phyloP scores from a whole-genome alignment of 2,113 vertebrate species.

The Elaphurus davidianus region DNA sequence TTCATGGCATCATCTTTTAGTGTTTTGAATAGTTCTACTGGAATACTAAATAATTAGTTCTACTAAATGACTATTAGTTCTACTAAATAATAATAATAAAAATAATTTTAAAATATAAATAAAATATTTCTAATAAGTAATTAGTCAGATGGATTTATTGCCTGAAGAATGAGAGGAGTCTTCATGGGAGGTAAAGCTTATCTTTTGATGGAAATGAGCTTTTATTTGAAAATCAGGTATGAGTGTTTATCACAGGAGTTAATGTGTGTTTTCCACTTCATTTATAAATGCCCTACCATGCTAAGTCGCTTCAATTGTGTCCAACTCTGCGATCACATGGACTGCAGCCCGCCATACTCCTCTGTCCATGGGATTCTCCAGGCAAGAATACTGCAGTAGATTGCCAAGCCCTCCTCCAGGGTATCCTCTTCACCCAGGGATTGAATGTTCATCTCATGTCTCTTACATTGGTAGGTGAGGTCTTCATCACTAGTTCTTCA shows the following conservation, averaged over 20 bases:
- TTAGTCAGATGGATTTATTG: not conserved
- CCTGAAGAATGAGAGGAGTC: not conserved
- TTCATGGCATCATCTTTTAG: not conserved
- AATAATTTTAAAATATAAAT: not conserved
- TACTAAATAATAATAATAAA: not conserved
- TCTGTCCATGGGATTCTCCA: not conserved
- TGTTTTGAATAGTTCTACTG: not conserved
- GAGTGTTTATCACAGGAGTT: not conserved
- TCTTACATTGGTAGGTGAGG: not conserved
- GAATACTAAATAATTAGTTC: not conserved
- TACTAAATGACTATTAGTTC: not conserved
- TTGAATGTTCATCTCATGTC: not conserved
- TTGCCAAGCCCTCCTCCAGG: not conserved
- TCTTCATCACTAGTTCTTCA: not conserved
- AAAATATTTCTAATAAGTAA: not conserved
- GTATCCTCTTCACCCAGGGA: not conserved
- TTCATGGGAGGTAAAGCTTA: not conserved
- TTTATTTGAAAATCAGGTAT: not conserved
- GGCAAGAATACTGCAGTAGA: not conserved
- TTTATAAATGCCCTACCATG: not conserved
- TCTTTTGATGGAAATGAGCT: not conserved
- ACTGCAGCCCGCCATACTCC: not conserved
- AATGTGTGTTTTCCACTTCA: not conserved
- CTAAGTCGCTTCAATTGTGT: not conserved
- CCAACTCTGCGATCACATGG: not conserved